Conservation (phyloP, 2,888 invertebrate genomes). For the Eupsilia transversa region DNA sequence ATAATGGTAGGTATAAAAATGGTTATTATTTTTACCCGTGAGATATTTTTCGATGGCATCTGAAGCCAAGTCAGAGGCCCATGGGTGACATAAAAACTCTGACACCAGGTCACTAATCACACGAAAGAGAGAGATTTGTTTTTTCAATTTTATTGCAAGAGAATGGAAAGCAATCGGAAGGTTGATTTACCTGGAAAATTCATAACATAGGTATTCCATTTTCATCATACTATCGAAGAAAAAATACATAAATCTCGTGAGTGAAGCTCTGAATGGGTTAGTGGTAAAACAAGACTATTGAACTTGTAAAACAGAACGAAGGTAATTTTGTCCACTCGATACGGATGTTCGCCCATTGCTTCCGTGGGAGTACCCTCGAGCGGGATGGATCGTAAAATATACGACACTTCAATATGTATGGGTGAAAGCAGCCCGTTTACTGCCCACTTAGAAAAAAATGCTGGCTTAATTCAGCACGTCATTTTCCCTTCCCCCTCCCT, state of each 20-base stretch:
- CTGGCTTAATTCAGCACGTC: conserved; percentile 88
- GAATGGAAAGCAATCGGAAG: neutral
- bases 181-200: neutral
- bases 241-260: conserved; percentile 4
- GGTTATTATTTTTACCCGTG: too few species aligned
- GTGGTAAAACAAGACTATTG: conserved; percentile 65
- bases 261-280: conserved; percentile 30
- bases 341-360: conserved; percentile 80
- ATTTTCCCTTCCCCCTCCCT: conserved; percentile 76
- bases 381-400: conserved; percentile 89
- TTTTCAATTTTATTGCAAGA: neutral
- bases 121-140: too few species aligned
- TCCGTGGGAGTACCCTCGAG: conserved; percentile 81
- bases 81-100: too few species aligned
- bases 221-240: neutral
- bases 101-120: too few species aligned
- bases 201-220: neutral
- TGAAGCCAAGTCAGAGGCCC: too few species aligned
- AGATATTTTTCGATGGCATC: too few species aligned
- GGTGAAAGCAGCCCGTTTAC: conserved; percentile 85
- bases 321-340: conserved; percentile 87
- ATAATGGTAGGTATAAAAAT: neutral
- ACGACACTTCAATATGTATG: conserved; percentile 88
- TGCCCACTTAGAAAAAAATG: conserved; percentile 89
- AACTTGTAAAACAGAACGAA: conserved; percentile 82